These are phyloP conservation scores for Rattus rattus DNA, from an alignment of 2,113 vertebrate genomes.

Conservation along the genomic window DNA sequence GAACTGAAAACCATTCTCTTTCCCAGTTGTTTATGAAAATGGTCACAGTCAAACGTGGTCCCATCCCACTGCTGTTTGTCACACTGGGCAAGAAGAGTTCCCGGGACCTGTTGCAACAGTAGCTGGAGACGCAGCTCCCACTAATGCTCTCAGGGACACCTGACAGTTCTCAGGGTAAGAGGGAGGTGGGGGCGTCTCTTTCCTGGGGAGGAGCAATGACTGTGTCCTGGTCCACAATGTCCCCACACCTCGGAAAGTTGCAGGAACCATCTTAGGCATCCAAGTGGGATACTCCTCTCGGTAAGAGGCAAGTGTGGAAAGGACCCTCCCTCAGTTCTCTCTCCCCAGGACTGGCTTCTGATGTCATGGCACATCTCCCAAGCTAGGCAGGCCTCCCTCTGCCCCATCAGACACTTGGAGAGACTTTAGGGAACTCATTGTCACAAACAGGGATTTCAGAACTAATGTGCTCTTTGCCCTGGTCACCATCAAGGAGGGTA, in stretches of 20 bases:
- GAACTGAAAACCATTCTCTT: fast-evolving
- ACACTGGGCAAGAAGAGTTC: background rate
- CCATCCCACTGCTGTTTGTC: too few species aligned
- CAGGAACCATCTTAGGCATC: background rate
- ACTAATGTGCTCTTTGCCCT: background rate
- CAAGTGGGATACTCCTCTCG: background rate
- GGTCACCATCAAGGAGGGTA: background rate
- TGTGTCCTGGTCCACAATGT: fast-evolving
- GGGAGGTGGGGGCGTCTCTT: fast-evolving
- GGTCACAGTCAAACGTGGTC: background rate
- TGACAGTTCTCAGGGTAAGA: background rate
- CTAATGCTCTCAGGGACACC: fast-evolving
- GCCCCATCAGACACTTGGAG: background rate
- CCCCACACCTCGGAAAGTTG: too few species aligned
- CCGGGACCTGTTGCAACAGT: fast-evolving
- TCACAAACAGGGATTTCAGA: background rate
- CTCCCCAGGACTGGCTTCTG: background rate
- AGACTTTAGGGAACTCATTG: background rate
- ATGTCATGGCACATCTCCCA: background rate
- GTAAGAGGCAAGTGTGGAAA: background rate
- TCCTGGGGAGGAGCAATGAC: background rate
- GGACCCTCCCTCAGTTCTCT: background rate
- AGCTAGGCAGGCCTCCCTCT: background rate
- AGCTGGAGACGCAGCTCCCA: fast-evolving
- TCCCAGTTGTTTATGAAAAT: background rate